Base-by-base conservation (phyloP, 1,140 invertebrate species). In the Danaus melanippus region DNA sequence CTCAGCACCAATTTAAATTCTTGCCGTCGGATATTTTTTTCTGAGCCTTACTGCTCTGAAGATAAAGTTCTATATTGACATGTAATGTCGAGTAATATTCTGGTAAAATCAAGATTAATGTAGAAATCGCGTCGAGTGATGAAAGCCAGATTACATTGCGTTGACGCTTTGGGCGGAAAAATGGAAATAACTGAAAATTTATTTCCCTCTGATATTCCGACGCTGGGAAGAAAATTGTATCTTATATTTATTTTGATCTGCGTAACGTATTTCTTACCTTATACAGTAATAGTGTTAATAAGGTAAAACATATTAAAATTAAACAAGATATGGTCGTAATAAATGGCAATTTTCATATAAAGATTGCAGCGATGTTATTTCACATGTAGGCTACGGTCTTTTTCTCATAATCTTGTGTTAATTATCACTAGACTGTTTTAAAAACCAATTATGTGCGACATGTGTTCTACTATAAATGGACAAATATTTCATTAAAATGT, bases 151-250 rank as follows among this genome's bases (percentile, higher is more conserved):
- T 79, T 76, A 69, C 68, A 66, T 69, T 60, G 64, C 55, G 70
- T 67, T 67, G 71, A 75, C 69, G 70, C 74, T 72, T 65, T 71
- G 69, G 71, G 75, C 74, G 69, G 73, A 75, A 78, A 73, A 76
- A 71, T 76, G 59, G 53, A 62, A 72, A 69, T 67, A 60, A 59
- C 53, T 62, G 56, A 56, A 42, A 67, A 66, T 67, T 70, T 69
- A 73, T 71, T 67, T 53, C 64, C 51, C n/a, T 47, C 6, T 21
- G 43, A 53, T 48, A 48, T 43, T 48, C 21, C 21, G 21, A 4
- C 21, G 21, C 21, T 32, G 21, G 21, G 21, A 32, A 32, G 6
- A 2, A 32, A 1, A 3, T 32, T 32, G 21, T 32, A 32, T 32
- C 21, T 32, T 32, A 32, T 32, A 32, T 32, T 32, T 32, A 32